Evolutionary conservation across 2,888 invertebrate species (phyloP), one percentile per base, ranked within the genome.

Genomic region (Tipula confusa): DNA sequence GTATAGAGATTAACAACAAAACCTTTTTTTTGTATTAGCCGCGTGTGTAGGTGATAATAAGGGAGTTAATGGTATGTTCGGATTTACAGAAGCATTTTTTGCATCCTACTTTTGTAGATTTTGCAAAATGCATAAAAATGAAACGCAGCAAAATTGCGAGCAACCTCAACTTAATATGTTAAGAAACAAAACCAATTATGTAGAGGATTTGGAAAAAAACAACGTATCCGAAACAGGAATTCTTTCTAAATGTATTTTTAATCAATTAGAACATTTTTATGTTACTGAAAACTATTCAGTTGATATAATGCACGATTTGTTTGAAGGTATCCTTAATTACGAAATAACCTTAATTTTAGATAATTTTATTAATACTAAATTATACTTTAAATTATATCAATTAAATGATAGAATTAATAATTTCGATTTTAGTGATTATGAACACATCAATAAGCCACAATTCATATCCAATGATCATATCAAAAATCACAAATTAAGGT

Each of bases 11-110:
- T 13, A 13, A 82, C 43, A 82, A 48, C n/a, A 2, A 11, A 84
- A 43, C 83, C 83, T 85, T 13, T 85, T 84, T 83, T 86, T 86
- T 83, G 83, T 84, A 5, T 80, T 85, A 31, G 84, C 84, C 1
- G 79, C 79, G 43, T 85, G 86, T 82, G n/a, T 84, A 81, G n/a
- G n/a, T n/a, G n/a, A n/a, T n/a, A n/a, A n/a, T n/a, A n/a, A n/a
- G n/a, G n/a, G n/a, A n/a, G n/a, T 86, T 7, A 85, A 86, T 83
- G 80, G 83, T 64, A 85, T 86, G 83, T 80, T 85, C 5, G 85
- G 86, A 24, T 85, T 85, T 82, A 84, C 83, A 24, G 85, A 85
- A 84, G 83, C 85, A 48, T 86, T 85, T 48, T 83, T 84, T 13
- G 84, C 86, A 7, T 83, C 84, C 83, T 84, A 85, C 80, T 83